A percentile compares a stretch with the other conserved stretches of the same genome.
Evolutionary conservation across 2,113 vertebrate species (phyloP).

Genomic region (Pelecanoides urinatrix): DNA sequence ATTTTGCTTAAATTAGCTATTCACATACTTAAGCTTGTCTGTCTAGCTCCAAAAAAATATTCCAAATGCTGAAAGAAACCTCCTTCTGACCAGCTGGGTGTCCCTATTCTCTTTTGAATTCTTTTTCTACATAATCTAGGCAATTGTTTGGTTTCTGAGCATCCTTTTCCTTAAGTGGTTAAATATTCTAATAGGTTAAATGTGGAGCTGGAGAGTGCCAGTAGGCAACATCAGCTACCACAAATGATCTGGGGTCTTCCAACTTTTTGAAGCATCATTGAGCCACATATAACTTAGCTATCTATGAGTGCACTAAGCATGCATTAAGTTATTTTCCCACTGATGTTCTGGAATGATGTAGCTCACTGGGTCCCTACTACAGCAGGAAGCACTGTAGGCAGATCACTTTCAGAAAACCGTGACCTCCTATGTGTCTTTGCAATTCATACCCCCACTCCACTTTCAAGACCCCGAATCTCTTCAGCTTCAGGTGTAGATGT

Average conservation of each 20-base stretch:
- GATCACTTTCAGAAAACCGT: not conserved
- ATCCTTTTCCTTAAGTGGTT: not conserved
- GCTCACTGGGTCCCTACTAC: not conserved
- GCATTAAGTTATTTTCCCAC: not conserved
- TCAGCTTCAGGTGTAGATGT: not conserved
- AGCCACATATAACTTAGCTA: not conserved
- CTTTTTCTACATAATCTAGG: not conserved
- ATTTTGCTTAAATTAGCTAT: not conserved
- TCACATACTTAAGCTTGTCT: not conserved
- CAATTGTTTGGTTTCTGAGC: not conserved
- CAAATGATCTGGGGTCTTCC: not conserved
- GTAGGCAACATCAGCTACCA: not conserved
- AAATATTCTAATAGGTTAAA: not conserved
- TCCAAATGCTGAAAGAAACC: not conserved
- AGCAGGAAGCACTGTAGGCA: not conserved
- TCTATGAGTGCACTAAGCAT: not conserved
- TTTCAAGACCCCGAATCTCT: not conserved
- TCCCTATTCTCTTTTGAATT: not conserved
- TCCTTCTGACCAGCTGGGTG: not conserved
- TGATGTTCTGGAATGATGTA: not conserved
- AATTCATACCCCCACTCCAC: not conserved
- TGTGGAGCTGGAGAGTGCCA: not conserved
- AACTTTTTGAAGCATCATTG: not conserved
- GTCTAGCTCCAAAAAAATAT: not conserved
- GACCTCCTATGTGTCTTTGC: not conserved